These are phyloP conservation scores for Rotaria sp. DNA, from an alignment of 2,888 invertebrate species.

Conservation along the genomic window DNA sequence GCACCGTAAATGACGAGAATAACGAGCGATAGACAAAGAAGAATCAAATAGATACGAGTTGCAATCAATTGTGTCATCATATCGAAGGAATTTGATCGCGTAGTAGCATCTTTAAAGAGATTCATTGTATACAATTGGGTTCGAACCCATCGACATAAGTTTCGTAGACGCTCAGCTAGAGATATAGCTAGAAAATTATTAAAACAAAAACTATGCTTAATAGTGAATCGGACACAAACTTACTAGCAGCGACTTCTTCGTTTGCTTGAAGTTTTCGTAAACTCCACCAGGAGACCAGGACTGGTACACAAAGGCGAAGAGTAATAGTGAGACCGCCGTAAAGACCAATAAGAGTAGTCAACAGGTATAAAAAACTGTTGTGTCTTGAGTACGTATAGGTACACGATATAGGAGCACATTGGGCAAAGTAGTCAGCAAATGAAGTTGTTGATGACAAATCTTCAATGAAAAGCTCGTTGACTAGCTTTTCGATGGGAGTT, in stretches of 20 bases:
- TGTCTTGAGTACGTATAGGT: background rate
- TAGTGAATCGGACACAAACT: no score
- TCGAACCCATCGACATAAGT: background rate
- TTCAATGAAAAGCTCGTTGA: background rate
- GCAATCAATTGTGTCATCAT: background rate
- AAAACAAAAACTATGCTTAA: no score
- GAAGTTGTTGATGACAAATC: background rate
- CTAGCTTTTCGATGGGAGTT: background rate
- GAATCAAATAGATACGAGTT: background rate
- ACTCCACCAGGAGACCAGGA: background rate
- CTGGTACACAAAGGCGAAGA: background rate
- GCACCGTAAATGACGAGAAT: background rate
- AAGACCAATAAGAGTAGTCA: background rate
- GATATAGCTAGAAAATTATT: no score
- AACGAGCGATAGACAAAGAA: background rate
- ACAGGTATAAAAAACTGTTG: background rate
- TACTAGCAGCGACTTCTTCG: background rate
- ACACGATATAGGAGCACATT: background rate
- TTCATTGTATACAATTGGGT: background rate
- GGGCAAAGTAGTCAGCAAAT: background rate
- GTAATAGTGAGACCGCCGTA: background rate
- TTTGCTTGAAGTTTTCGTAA: background rate
- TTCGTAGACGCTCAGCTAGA: no score
- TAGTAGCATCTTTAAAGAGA: background rate
- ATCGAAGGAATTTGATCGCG: background rate